Percentiles rank a stretch among this genome's conserved stretches.
Evolutionary conservation across 1,140 invertebrate genomes (phyloP).

Genomic region (Drosophila kurseongensis): DNA sequence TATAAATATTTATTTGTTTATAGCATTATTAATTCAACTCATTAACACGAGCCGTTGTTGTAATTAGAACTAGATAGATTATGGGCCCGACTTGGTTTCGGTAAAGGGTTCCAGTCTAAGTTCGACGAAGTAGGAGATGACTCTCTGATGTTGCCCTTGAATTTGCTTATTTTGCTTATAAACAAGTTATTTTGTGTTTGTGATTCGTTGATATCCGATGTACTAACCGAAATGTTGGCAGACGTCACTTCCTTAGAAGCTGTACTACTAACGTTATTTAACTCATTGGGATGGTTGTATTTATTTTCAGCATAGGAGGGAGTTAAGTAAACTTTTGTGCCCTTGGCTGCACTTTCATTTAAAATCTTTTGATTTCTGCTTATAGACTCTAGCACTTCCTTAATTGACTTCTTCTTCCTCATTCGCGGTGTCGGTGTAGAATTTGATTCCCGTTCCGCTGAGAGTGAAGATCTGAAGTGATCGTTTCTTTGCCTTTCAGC

Average conservation of each 20-base stretch:
- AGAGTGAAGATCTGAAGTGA: not conserved
- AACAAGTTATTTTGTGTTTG: constrained; percentile 44
- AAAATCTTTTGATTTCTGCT: constrained; percentile 78
- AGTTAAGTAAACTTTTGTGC: constrained; percentile 50
- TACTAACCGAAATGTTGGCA: constrained; percentile 22
- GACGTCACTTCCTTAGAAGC: constrained; percentile 28
- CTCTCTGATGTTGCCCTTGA: constrained; percentile 66
- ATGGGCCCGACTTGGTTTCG: constrained; percentile 73
- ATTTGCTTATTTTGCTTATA: constrained; percentile 71
- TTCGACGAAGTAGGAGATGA: constrained; percentile 79
- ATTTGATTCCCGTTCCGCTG: constrained; percentile 12
- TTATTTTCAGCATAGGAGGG: constrained; percentile 39
- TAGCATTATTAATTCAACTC: constrained; percentile 10
- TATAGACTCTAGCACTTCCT: constrained; percentile 83
- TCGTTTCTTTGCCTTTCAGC: not conserved
- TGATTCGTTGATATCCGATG: constrained; percentile 19
- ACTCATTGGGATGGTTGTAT: constrained; percentile 28
- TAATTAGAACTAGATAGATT: constrained; percentile 15
- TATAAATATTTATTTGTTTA: constrained; percentile 37
- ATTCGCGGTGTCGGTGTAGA: constrained; percentile 9
- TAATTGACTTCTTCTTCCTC: constrained; percentile 70
- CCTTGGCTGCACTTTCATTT: constrained; percentile 75
- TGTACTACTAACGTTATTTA: constrained; percentile 19
- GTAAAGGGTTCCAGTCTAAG: constrained; percentile 84
- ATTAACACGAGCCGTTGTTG: constrained; percentile 27